Conservation (phyloP, 1,140 invertebrate species). For the Diploscapter pachys region DNA sequence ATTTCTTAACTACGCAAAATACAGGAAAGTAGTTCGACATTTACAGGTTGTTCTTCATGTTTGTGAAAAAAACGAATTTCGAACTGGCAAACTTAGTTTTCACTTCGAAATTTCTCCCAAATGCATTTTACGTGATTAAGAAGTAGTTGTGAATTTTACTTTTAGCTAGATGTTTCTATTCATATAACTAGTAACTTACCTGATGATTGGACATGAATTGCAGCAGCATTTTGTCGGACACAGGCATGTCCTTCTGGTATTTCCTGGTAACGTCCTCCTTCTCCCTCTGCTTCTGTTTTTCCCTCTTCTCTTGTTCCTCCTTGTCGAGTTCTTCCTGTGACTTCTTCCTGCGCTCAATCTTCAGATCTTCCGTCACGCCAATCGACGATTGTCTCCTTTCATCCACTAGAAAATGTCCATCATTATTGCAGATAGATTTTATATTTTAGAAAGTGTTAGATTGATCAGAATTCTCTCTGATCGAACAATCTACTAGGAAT, state of each 20-base stretch:
- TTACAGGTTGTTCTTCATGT: not conserved
- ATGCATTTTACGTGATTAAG: too few relatives aligned
- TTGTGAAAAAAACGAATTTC: not conserved
- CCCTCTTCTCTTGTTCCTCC: conserved; percentile 2
- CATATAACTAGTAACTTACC: not conserved
- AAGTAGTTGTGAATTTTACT: too few relatives aligned
- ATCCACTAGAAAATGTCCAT: conserved; percentile 7
- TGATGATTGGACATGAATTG: conserved; percentile 42
- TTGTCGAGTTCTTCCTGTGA: too few relatives aligned
- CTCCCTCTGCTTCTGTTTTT: conserved; percentile 9
- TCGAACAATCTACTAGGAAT: too few relatives aligned
- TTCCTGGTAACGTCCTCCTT: conserved; percentile 33
- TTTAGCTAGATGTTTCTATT: too few relatives aligned
- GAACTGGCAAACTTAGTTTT: not conserved
- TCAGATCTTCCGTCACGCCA: conserved; percentile 14
- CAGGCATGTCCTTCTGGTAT: conserved; percentile 22
- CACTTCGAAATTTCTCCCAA: too few relatives aligned
- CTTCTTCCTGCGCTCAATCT: too few relatives aligned
- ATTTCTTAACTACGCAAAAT: too few relatives aligned
- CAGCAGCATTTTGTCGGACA: conserved; percentile 38
- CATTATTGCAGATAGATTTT: too few relatives aligned
- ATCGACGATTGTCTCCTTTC: conserved; percentile 22
- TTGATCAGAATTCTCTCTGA: too few relatives aligned
- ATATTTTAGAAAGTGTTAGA: too few relatives aligned
- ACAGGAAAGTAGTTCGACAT: too few relatives aligned